Evolutionary conservation across 2,888 invertebrate species (phyloP).

Genomic region (Ochropacha duplaris): DNA sequence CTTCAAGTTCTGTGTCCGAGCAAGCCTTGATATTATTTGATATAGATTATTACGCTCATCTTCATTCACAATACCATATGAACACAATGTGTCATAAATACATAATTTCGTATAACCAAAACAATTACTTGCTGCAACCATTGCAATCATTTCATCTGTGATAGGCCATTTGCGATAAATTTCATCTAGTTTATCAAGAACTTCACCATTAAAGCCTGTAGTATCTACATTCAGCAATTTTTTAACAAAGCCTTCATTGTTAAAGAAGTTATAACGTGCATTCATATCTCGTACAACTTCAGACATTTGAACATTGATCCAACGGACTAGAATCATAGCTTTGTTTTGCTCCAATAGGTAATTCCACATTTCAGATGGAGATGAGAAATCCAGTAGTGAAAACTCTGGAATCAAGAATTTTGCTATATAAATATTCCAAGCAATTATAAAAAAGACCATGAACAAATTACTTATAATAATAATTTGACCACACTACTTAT

Average conservation of each 20-base stretch:
- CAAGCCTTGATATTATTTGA: slow-evolving; percentile 83
- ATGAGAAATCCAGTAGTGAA: slow-evolving; percentile 75
- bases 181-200: slow-evolving; percentile 71
- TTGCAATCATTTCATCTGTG: slow-evolving; percentile 82
- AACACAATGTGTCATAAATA: slow-evolving; percentile 83
- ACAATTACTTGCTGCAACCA: slow-evolving; percentile 70
- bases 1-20: slow-evolving; percentile 79
- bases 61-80: slow-evolving; percentile 85
- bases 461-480: background rate
- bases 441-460: background rate
- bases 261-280: slow-evolving; percentile 71
- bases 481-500: too few species aligned
- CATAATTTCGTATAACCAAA: slow-evolving; percentile 79
- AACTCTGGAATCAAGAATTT: slow-evolving; percentile 71
- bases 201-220: slow-evolving; percentile 58
- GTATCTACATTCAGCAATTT: slow-evolving; percentile 73
- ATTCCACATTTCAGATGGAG: slow-evolving; percentile 82
- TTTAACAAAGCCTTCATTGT: slow-evolving; percentile 67
- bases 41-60: slow-evolving; percentile 82
- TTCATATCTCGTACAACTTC: slow-evolving; percentile 77
- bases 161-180: slow-evolving; percentile 82
- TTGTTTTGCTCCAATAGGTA: slow-evolving; percentile 83
- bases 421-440: background rate
- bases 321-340: slow-evolving; percentile 81
- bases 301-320: slow-evolving; percentile 84